Base-by-base conservation (phyloP, 1,140 invertebrate species). In the Temnothorax curvispinosus region DNA sequence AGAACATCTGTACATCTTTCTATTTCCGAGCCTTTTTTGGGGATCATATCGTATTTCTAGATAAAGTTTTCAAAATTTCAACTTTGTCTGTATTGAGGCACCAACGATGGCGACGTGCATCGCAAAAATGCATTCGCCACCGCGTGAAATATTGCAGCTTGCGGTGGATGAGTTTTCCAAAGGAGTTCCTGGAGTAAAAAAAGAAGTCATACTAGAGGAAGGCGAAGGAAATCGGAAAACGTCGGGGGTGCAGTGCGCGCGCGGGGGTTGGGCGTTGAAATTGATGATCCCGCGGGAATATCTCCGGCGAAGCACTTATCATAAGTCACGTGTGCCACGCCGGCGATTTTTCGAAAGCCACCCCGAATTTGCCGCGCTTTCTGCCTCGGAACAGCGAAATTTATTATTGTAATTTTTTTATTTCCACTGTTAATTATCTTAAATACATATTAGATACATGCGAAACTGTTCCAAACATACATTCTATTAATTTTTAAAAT, bases 251-350 rank as follows among this genome's bases (percentile, higher is more conserved):
- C n/a, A n/a, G n/a, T 8, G 15, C 9, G 41, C 64, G 78, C 71
- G 77, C 84, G 74, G 69, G 32, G 64, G 74, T 38, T 38, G 69
- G 64, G 84, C 72, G 89, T 84, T 87, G 54, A 90, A 90, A 90
- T 90, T 90, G 89, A 90, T 90, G 89, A 90, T 90, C 85, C 72
- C 80, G 32, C 75, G 74, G 85, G 85, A 89, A 89, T 80, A 87
- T 87, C 85, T 67, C 60, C 52, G 69, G 62, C 58, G 44, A 82
- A 81, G 89, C 87, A 90, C 87, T 90, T 90, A 90, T 90, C 89
- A 89, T 90, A 90, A 90, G 89, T 90, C 89, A 90, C 85, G 62
- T 72, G 87, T 84, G 87, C 77, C 72, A 82, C 77, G 87, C 54
- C 58, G 89, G 50, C 77, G 72, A 88, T 90, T 90, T 89, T 90